Evolutionary conservation across 2,113 vertebrate species (phyloP).

Genomic region (Hystrix brachyura): DNA sequence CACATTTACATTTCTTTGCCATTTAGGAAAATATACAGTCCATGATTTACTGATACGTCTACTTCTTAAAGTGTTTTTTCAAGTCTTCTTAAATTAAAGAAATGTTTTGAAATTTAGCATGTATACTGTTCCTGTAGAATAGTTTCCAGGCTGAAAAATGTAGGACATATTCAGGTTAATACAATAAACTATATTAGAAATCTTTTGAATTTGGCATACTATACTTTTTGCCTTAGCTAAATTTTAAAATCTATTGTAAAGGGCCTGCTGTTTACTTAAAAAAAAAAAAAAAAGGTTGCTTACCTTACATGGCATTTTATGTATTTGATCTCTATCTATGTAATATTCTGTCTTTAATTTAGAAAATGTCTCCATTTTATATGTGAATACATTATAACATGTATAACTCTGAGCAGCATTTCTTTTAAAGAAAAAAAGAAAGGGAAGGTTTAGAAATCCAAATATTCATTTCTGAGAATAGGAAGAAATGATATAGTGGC

Average conservation of each 20-base stretch:
- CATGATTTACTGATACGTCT: neutral
- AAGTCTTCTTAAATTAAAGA: neutral
- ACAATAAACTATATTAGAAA: neutral
- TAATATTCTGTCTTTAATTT: neutral
- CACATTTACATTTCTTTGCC: neutral
- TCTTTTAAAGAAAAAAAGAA: neutral
- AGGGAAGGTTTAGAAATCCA: neutral
- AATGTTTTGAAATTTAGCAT: neutral
- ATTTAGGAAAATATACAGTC: neutral
- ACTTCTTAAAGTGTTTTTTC: neutral
- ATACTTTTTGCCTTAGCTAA: neutral
- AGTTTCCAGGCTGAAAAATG: neutral
- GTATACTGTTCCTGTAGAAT: neutral
- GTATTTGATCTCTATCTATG: neutral
- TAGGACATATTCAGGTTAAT: neutral
- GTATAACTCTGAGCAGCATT: neutral
- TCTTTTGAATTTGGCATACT: neutral
- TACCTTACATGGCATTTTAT: neutral
- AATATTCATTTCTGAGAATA: neutral
- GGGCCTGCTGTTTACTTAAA: neutral
- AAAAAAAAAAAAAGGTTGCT: neutral
- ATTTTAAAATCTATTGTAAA: neutral
- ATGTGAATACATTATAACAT: neutral
- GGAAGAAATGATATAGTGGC: neutral
- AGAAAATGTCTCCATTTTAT: neutral